Conservation (phyloP, 35 echinoderm and acorn worm genomes). For the Lytechinus pictus region DNA sequence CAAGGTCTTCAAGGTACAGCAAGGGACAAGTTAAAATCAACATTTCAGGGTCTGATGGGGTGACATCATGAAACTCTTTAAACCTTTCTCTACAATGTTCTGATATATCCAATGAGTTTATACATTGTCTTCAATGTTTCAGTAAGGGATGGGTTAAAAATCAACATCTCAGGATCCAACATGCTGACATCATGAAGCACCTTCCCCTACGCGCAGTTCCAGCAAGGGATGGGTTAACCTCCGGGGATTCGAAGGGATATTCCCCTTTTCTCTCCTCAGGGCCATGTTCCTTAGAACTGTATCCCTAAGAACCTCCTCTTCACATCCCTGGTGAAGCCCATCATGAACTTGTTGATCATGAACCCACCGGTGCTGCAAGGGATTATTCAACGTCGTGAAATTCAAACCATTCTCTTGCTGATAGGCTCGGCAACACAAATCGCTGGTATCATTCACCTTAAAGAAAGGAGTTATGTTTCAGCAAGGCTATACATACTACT, state of each 20-base stretch:
- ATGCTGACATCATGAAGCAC: too few species aligned
- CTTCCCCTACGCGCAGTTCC: too few species aligned
- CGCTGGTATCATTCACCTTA: not conserved
- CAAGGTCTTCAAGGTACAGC: too few species aligned
- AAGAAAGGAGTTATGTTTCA: not conserved
- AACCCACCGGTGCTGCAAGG: not conserved
- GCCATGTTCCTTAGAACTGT: not conserved
- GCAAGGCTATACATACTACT: not conserved
- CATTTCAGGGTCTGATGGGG: too few species aligned
- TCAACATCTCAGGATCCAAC: too few species aligned
- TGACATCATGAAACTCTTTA: too few species aligned
- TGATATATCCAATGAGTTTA: too few species aligned
- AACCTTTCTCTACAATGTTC: too few species aligned
- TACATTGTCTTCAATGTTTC: too few species aligned
- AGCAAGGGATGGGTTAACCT: too few species aligned
- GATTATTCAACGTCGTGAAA: not conserved
- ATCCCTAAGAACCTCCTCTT: not conserved
- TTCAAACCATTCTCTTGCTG: slow-evolving; percentile 2
- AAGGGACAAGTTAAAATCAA: too few species aligned
- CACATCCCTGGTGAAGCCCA: not conserved
- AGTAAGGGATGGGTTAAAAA: too few species aligned
- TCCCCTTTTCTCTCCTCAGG: not conserved
- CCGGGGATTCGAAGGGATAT: not conserved
- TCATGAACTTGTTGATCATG: slow-evolving; percentile 3
- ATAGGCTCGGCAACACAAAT: slow-evolving; percentile 17